phyloP scores from a whole-genome alignment of 2,888 invertebrate genomes.

The Ctena decussata region DNA sequence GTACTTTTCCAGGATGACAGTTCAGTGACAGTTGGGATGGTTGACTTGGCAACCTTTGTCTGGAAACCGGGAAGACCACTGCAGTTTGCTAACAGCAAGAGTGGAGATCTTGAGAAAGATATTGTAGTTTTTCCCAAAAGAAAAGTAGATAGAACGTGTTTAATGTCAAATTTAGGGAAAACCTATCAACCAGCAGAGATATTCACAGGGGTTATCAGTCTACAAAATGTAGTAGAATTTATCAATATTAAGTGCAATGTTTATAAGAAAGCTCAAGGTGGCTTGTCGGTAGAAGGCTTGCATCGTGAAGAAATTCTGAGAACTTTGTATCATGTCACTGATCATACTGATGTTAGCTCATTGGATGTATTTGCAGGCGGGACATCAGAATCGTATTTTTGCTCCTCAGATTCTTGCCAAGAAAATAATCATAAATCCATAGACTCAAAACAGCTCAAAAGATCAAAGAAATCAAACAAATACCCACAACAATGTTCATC shows the following conservation, averaged over 20 bases:
- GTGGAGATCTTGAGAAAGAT: not conserved
- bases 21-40: slow-evolving; percentile 56
- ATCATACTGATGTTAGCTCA: slow-evolving; percentile 56
- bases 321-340: slow-evolving; percentile 73
- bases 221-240: slow-evolving; percentile 65
- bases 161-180: slow-evolving; percentile 47
- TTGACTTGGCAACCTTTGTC: slow-evolving; percentile 47
- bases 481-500: not conserved
- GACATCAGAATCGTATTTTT: not conserved
- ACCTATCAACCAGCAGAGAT: slow-evolving; percentile 31
- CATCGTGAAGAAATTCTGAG: slow-evolving; percentile 77
- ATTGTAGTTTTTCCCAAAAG: slow-evolving; percentile 63
- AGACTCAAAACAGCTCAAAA: not conserved
- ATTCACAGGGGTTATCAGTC: slow-evolving; percentile 50
- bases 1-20: slow-evolving; percentile 62
- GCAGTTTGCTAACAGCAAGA: not conserved
- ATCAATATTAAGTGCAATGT: slow-evolving; percentile 79
- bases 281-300: slow-evolving; percentile 70
- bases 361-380: not conserved
- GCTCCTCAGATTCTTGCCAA: not conserved
- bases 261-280: slow-evolving; percentile 72
- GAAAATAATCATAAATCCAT: not conserved
- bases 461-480: not conserved
- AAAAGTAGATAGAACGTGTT: slow-evolving; percentile 72
- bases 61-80: slow-evolving; percentile 62